Conservation (phyloP, 2,888 invertebrate genomes). For the Lobophora halterata region DNA sequence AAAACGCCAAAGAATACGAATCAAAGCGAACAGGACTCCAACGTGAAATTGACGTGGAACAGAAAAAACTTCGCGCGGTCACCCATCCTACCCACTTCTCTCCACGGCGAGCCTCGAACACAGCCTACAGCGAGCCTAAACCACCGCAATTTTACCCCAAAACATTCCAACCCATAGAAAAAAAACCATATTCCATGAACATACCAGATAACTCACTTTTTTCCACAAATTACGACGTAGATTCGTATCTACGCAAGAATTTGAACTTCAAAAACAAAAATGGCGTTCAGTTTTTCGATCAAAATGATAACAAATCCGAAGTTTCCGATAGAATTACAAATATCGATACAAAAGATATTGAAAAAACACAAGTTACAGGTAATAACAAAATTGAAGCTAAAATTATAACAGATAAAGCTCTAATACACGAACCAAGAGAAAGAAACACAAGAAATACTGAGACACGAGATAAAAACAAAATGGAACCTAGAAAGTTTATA, state of each 20-base stretch:
- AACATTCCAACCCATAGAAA: slow-evolving; percentile 45
- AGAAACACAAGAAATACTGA: slow-evolving; percentile 8
- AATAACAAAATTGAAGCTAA: too few species aligned
- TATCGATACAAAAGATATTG: slow-evolving; percentile 24
- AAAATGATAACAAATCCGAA: slow-evolving; percentile 1
- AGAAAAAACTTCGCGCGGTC: slow-evolving; percentile 40
- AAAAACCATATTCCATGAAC: slow-evolving; percentile 65
- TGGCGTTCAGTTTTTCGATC: slow-evolving; percentile 17
- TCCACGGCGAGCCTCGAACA: slow-evolving; percentile 28
- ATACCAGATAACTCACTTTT: slow-evolving; percentile 69
- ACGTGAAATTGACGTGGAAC: slow-evolving; percentile 66
- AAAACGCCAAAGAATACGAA: slow-evolving; percentile 71
- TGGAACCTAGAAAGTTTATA: slow-evolving; percentile 25
- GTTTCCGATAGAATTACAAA: too few species aligned
- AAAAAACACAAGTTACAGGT: too few species aligned
- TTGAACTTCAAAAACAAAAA: slow-evolving; percentile 54
- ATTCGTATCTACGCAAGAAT: slow-evolving; percentile 63
- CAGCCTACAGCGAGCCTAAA: slow-evolving; percentile 54
- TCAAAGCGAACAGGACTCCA: slow-evolving; percentile 71
- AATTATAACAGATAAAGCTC: too few species aligned
- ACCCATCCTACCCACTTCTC: slow-evolving; percentile 27
- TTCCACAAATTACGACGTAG: slow-evolving; percentile 65
- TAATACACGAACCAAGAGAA: not conserved
- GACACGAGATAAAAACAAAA: slow-evolving; percentile 9
- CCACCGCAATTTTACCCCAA: slow-evolving; percentile 61